Evolutionary conservation across 2,888 invertebrate genomes (phyloP), one percentile per base, ranked within the genome.

Genomic region (Diadegma fenestrale): DNA sequence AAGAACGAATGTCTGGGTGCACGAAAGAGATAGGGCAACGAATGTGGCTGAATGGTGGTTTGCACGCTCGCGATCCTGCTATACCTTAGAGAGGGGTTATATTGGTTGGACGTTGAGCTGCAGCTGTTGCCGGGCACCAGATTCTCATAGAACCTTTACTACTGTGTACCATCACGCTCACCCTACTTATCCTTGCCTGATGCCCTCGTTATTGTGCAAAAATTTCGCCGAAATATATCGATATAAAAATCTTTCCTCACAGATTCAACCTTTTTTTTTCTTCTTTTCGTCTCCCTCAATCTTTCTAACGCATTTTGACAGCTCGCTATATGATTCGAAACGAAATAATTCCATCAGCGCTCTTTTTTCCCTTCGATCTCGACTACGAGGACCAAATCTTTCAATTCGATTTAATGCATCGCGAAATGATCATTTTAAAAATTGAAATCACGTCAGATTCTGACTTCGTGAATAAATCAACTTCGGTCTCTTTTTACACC

Each of bases 81-180:
- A 4, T 77, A 77, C 75, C 41, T 71, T 58, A 54, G 51, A 26
- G 33, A 72, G 71, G 43, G 78, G 30, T 68, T 58, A 78, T 78
- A 78, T 78, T 68, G 78, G 78, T 78, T 45, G 69, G 69, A 78
- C 82, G 77, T 77, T 82, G 77, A 77, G 58, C 37, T 66, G 66
- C 91, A 91, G 90, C 88, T 91, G 91, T 90, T 88, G 88, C 88
- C 88, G 87, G 85, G 85, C 86, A 86, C 87, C 87, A 72, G 85
- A 88, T 91, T 91, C 91, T 90, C 91, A 91, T 87, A 77, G 80
- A 73, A 84, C 72, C 82, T 72, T 66, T 64, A 37, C 22, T 76
- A 33, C 68, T 76, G 51, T 69, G 71, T 77, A 41, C 51, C 71
- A 87, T 86, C 85, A 86, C 80, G 82, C 69, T 63, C 54, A 72